These are phyloP conservation scores for Myotis brandtii DNA, from an alignment of 2,113 vertebrate species.

Conservation along the genomic window DNA sequence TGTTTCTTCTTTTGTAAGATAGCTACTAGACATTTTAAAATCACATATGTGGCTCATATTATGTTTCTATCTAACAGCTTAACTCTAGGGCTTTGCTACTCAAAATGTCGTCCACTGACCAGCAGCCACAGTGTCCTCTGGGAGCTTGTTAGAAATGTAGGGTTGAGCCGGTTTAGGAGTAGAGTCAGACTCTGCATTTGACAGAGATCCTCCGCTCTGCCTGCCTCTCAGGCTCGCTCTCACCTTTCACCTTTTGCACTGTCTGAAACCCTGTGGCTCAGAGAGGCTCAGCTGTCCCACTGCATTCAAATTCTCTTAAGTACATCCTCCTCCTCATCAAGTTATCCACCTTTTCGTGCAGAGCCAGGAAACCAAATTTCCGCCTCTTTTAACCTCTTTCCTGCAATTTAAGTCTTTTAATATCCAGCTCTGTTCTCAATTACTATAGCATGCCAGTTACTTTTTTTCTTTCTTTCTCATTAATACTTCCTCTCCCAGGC, in stretches of 20 bases:
- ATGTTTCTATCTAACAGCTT: not conserved
- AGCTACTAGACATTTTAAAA: not conserved
- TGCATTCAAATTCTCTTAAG: not conserved
- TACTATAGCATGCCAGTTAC: not conserved
- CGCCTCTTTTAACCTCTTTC: conserved; percentile 6
- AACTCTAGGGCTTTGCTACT: not conserved
- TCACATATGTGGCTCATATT: not conserved
- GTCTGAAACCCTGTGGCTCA: not conserved
- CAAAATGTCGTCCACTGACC: not conserved
- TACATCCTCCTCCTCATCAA: not conserved
- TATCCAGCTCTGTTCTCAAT: conserved; percentile 36
- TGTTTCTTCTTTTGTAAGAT: not conserved
- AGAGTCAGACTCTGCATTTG: not conserved
- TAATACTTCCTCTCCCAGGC: not conserved
- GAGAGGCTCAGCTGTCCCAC: not conserved
- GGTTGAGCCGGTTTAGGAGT: not conserved
- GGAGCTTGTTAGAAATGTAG: not conserved
- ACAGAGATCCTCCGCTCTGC: not conserved
- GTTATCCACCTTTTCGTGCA: not conserved
- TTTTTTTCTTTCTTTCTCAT: conserved; percentile 7
- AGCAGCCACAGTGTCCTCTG: not conserved
- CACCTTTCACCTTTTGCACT: not conserved
- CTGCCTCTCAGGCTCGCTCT: not conserved
- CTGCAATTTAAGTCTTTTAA: not conserved
- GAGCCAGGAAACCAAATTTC: conserved; percentile 15